phyloP scores from a whole-genome alignment of 2,797 vertebrate genomes.

The Tauraco hartlaubi region DNA sequence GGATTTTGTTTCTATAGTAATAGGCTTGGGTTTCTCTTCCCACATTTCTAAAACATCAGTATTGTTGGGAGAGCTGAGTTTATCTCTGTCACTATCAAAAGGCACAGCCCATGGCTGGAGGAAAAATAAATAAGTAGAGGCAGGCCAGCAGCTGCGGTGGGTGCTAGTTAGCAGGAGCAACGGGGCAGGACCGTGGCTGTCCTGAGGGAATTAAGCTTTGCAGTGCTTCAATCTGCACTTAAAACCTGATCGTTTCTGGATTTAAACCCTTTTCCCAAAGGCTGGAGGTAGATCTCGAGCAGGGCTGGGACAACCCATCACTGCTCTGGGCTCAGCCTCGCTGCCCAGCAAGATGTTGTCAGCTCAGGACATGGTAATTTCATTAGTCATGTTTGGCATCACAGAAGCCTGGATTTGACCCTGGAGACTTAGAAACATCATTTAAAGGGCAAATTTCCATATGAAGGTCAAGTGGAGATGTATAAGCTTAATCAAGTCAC shows the following conservation, averaged over 20 bases:
- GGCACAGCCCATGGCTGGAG: neutral
- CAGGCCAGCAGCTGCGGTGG: neutral
- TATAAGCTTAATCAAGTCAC: neutral
- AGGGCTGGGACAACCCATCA: neutral
- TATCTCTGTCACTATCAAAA: neutral
- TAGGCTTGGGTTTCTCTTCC: neutral
- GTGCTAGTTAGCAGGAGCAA: neutral
- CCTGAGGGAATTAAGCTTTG: neutral
- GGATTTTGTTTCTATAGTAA: neutral
- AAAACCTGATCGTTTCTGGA: neutral
- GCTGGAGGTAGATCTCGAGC: neutral
- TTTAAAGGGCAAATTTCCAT: conserved; percentile 3
- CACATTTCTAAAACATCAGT: neutral
- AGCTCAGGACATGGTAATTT: neutral
- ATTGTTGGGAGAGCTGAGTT: neutral
- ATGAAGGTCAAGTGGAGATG: conserved; percentile 10
- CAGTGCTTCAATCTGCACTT: neutral
- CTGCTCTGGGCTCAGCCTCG: neutral
- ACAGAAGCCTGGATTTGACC: conserved; percentile 25
- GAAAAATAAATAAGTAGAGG: neutral
- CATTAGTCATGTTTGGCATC: neutral
- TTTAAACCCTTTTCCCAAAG: neutral
- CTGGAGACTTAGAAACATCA: conserved; percentile 17
- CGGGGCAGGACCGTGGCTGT: neutral
- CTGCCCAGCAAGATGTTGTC: neutral